These are phyloP conservation scores for Chlamydotis undulata DNA, from an alignment of 2,113 vertebrate species.

Conservation along the genomic window DNA sequence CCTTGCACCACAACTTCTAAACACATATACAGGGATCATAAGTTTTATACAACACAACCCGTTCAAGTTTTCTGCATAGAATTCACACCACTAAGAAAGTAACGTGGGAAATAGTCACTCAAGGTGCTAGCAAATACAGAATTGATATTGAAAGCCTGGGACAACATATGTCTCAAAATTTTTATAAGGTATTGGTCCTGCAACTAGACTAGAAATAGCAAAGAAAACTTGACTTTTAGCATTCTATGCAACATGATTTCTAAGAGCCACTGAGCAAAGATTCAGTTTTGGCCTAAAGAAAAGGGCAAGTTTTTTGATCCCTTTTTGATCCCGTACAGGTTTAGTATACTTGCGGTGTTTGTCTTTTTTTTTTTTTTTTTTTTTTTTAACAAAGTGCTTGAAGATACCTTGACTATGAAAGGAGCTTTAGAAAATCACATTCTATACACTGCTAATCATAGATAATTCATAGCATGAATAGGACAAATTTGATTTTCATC, in stretches of 20 bases:
- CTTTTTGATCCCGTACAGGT: background rate
- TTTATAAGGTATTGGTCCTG: background rate
- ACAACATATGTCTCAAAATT: background rate
- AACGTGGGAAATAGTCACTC: background rate
- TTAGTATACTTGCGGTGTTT: background rate
- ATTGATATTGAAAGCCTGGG: background rate
- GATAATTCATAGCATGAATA: constrained; percentile 61
- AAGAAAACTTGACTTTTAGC: background rate
- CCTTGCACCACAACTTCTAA: background rate
- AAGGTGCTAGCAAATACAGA: background rate
- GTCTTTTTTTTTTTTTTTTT: background rate
- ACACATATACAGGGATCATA: background rate
- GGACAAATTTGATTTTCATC: constrained; percentile 61
- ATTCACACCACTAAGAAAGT: background rate
- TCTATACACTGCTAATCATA: constrained; percentile 66
- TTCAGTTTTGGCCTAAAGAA: background rate
- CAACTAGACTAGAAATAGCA: background rate
- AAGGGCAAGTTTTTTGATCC: background rate
- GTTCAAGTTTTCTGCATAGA: background rate
- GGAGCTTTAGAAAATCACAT: constrained; percentile 66
- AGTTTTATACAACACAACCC: background rate
- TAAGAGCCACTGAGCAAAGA: background rate
- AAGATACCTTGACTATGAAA: constrained; percentile 62
- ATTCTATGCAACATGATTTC: background rate
- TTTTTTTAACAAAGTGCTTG: background rate